phyloP scores from a whole-genome alignment of 2,888 invertebrate species.

The Bhutanitis thaidina region DNA sequence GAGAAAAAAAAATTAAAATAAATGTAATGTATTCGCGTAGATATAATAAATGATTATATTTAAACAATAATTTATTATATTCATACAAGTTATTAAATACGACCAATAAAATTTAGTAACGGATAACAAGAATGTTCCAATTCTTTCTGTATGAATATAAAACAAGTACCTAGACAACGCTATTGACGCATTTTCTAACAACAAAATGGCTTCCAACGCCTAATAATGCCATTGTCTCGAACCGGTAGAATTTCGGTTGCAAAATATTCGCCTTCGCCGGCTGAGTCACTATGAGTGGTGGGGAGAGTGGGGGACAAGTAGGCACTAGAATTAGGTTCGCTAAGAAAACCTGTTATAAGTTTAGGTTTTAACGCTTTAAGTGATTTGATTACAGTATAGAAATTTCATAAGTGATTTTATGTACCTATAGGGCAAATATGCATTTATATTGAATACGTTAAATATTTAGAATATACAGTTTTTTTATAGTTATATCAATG shows the following conservation, averaged over 20 bases:
- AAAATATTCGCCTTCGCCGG: conserved; percentile 66
- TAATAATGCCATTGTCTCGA: conserved; percentile 76
- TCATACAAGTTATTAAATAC: background rate
- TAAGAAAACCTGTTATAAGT: conserved; percentile 18
- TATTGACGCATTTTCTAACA: conserved; percentile 18
- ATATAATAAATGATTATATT: no score
- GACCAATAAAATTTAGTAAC: background rate
- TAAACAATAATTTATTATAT: no score
- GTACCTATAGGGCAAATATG: background rate
- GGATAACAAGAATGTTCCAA: background rate
- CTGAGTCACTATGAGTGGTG: conserved; percentile 51
- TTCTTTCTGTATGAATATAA: conserved; percentile 8
- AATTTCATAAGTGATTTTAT: background rate
- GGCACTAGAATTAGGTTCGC: conserved; percentile 18
- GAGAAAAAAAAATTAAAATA: no score
- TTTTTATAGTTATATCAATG: no score
- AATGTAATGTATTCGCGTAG: no score
- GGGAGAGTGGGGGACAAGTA: conserved; percentile 31
- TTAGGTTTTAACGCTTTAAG: conserved; percentile 5
- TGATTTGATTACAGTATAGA: background rate
- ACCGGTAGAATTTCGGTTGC: conserved; percentile 78
- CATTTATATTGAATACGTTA: no score
- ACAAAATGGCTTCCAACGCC: conserved; percentile 68
- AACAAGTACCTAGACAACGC: conserved; percentile 3
- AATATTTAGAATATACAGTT: no score